Base-by-base conservation (phyloP, 2,888 invertebrate genomes). In the Heliconius cydno region DNA sequence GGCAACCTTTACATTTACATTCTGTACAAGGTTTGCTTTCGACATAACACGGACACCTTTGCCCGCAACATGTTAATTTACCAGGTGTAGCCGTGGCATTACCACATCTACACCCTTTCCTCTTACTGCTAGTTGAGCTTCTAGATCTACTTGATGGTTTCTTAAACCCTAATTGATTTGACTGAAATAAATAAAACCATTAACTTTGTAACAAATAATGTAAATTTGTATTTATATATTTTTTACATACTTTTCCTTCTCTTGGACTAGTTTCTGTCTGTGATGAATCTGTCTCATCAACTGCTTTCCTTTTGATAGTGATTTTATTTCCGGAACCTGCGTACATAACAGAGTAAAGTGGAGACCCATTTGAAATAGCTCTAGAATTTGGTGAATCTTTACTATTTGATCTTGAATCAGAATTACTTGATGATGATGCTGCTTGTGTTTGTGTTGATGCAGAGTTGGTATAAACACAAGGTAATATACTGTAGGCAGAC, bases 1-100 rank as follows among this genome's bases (percentile, higher is more conserved):
- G 96, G 90, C 99, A 99, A 2, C 98, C 98, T 88, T 98, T 96
- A 92, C 99, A 99, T 90, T 97, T 97, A 92, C 99, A 99, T 86
- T 98, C 98, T 10, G 97, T 96, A 89, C 99, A 99, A 0, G 98
- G 97, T 90, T 98, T 98, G 84, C 98, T 97, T 84, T 98, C 98
- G 7, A 98, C 98, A 91, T 99, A 99, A 92, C 99, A 99, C 0
- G 98, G 98, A 93, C 99, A 99, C 82, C 99, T 95, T 89, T 98
- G 98, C 0, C 98, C 98, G 88, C 98, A 98, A 88, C 99, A 99
- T 0, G 98, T 98, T 68, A 98, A 92, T 90, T 98, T 98, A 7
- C 98, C 98, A 0, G 98, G 98, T 28, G 97, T 97, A 1, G 98
- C 96, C 0, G 98, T 98, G 0, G 98, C 98, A 92, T 98, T 98